Evolutionary conservation across 2,113 vertebrate species (phyloP).

Genomic region (Oncorhynchus nerka): DNA sequence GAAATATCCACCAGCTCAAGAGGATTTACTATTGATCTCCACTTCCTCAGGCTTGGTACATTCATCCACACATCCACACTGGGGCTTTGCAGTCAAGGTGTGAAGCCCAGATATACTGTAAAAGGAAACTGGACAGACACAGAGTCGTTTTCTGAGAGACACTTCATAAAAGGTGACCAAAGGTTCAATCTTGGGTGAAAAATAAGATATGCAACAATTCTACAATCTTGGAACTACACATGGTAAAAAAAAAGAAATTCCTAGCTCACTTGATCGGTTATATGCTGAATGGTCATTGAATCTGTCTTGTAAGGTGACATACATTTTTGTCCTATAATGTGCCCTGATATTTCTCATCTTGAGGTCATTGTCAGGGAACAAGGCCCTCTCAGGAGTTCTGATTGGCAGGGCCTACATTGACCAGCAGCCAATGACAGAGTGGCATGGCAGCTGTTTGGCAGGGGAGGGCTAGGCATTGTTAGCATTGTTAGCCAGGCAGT

Average conservation of each 20-base stretch:
- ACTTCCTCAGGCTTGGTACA: constrained; percentile 59
- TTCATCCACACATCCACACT: constrained; percentile 29
- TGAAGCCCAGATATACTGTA: neutral
- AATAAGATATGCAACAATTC: too few species aligned
- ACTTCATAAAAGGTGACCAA: neutral
- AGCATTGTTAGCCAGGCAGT: constrained; percentile 78
- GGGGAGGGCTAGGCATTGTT: constrained; percentile 82
- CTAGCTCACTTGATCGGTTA: too few species aligned
- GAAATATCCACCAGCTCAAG: constrained; percentile 59
- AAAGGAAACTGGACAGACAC: neutral
- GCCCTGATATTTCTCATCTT: constrained; percentile 69
- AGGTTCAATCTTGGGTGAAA: too few species aligned
- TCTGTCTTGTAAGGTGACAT: constrained; percentile 59
- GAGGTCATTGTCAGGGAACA: constrained; percentile 62
- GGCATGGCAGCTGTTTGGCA: constrained; percentile 83
- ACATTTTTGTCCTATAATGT: constrained; percentile 51
- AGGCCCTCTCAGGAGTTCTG: constrained; percentile 54
- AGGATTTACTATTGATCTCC: constrained; percentile 65
- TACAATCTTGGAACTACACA: too few species aligned
- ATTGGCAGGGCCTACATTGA: constrained; percentile 77
- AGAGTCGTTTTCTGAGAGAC: neutral
- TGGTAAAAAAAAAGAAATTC: too few species aligned
- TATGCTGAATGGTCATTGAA: constrained; percentile 46
- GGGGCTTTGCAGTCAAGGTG: neutral
- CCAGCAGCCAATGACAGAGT: constrained; percentile 68